These are phyloP conservation scores for Xiphorhynchus erythropygius DNA, from an alignment of 2,797 vertebrate species.

Conservation along the genomic window DNA sequence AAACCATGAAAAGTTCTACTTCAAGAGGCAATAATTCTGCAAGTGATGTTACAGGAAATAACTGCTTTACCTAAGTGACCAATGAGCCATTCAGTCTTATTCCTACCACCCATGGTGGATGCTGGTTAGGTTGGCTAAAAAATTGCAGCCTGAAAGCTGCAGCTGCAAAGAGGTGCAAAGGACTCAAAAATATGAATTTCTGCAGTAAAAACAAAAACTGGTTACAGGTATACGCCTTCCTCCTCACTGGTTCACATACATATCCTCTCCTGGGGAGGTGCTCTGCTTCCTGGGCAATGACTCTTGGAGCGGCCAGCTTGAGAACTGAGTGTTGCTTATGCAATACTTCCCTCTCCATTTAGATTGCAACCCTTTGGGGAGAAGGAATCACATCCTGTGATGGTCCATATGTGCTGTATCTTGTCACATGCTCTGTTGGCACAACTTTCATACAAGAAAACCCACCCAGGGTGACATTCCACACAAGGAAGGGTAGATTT, in stretches of 20 bases:
- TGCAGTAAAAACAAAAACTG: background rate
- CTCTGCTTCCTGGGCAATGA: background rate
- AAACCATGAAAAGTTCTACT: background rate
- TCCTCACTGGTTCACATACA: background rate
- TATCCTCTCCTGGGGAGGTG: background rate
- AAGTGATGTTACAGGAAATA: background rate
- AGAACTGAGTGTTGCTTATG: background rate
- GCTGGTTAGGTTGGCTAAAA: background rate
- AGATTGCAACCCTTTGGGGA: background rate
- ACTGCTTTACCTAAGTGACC: background rate
- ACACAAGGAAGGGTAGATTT: rapidly evolving
- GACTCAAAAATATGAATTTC: background rate
- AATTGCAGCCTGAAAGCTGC: background rate
- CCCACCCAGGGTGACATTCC: background rate
- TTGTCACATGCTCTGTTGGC: background rate
- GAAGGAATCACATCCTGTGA: background rate
- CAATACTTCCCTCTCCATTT: background rate
- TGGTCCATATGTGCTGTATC: background rate
- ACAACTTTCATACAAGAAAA: background rate
- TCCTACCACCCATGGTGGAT: background rate
- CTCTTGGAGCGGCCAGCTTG: background rate
- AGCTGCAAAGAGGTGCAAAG: background rate
- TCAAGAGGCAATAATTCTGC: background rate
- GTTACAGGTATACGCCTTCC: background rate
- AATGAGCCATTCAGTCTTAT: background rate